Evolutionary conservation across 2,113 vertebrate species (phyloP), one percentile per base, ranked within the genome.

Genomic region (Sinosuthora webbiana): DNA sequence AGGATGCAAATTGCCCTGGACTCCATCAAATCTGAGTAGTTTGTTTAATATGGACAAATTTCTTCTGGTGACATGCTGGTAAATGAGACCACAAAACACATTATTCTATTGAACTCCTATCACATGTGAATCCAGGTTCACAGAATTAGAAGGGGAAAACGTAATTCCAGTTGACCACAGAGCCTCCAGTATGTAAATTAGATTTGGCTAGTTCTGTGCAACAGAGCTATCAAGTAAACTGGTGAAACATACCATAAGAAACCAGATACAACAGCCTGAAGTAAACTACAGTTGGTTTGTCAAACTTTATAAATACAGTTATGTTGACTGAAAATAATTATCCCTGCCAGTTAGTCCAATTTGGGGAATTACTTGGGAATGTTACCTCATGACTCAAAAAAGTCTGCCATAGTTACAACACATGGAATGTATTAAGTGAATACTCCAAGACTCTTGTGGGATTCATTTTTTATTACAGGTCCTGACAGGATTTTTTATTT

Each of bases 171-270:
- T 93, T 77, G 84, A 97, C 75, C 91, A 95, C 94, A 94, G 65
- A 95, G 53, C 70, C 87, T 85, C 73, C 90, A 74, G 76, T 94
- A 97, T 92, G 93, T 83, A 96, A 96, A 97, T 97, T 95, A 95
- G 79, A 93, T 97, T 96, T 97, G 79, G 88, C 79, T 95, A 86
- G 71, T 68, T 91, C 71, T 94, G 41, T 13, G 28, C 78, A 95
- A 97, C 73, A 97, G 84, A 96, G 80, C 89, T 95, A 95, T 98
- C 95, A 93, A 83, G 92, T 97, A 95, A 96, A 95, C 85, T 94
- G 84, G 64, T 85, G 83, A 97, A 97, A 93, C 37, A 94, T 86
- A 94, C 73, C 62, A 41, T 78, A 71, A 87, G 96, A 97, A 97
- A 97, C 84, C 63, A 93, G 55, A 95, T 95, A 83, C 52, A 93